Evolutionary conservation across 2,888 invertebrate species (phyloP).

Genomic region (Ceramica pisi): DNA sequence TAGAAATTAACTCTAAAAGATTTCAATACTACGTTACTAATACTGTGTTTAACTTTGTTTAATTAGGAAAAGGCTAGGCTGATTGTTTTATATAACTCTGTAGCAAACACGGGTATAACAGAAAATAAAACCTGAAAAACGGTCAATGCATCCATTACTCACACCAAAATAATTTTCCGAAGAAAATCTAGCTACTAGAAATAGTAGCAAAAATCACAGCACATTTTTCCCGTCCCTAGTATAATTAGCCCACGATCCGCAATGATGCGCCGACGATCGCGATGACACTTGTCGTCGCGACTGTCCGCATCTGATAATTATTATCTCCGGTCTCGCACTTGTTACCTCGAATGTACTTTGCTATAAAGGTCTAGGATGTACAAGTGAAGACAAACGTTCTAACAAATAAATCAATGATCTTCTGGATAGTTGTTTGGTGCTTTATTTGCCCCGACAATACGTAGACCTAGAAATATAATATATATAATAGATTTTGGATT

Average conservation of each 20-base stretch:
- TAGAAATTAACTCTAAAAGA: no score
- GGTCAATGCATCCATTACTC: no score
- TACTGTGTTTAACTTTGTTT: no score
- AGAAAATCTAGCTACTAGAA: not conserved
- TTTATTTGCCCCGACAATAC: not conserved
- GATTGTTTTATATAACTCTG: no score
- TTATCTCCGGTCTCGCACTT: conserved; percentile 70
- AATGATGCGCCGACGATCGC: conserved; percentile 55
- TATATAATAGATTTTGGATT: no score
- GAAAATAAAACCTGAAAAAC: no score
- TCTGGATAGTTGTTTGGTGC: not conserved
- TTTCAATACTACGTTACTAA: no score
- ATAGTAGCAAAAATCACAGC: conserved; percentile 13
- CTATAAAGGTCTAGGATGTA: conserved; percentile 70
- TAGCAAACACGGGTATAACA: no score
- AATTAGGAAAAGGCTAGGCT: no score
- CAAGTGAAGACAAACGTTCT: conserved; percentile 46
- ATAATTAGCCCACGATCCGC: conserved; percentile 62
- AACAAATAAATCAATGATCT: not conserved
- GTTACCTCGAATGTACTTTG: conserved; percentile 73
- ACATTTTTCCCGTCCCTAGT: conserved; percentile 46
- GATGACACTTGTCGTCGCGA: conserved; percentile 56
- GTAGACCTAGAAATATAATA: no score
- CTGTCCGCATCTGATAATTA: conserved; percentile 59
- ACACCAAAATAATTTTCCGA: no score